phyloP scores from a whole-genome alignment of 2,888 invertebrate genomes.

The Oligia latruncula region DNA sequence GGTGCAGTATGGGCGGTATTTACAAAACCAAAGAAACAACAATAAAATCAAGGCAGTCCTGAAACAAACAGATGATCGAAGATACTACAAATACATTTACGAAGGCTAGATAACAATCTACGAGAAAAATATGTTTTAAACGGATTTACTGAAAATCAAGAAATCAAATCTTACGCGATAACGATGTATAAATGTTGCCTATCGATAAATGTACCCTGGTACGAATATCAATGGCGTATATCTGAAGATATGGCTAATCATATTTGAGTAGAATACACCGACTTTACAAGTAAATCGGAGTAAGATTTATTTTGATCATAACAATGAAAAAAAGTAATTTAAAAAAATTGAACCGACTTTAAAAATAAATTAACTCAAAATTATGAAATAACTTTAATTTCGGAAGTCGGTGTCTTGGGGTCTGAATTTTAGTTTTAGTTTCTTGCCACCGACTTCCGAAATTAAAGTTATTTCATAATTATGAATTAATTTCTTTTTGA shows the following conservation, averaged over 20 bases:
- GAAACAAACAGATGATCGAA: slow-evolving; percentile 19
- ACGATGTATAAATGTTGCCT: slow-evolving; percentile 48
- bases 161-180: slow-evolving; percentile 61
- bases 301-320: slow-evolving; percentile 22
- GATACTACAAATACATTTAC: slow-evolving; percentile 43
- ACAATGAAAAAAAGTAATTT: background rate
- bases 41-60: slow-evolving; percentile 24
- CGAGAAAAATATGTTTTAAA: slow-evolving; percentile 61
- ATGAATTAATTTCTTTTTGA: too few relatives aligned
- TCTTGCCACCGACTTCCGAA: too few relatives aligned
- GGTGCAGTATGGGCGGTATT: background rate
- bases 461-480: too few relatives aligned
- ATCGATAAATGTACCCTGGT: slow-evolving; percentile 42
- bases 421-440: too few relatives aligned
- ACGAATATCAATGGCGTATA: slow-evolving; percentile 22
- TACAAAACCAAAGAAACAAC: slow-evolving; percentile 3
- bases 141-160: slow-evolving; percentile 62
- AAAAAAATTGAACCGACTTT: too few relatives aligned
- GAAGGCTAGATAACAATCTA: slow-evolving; percentile 61
- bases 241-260: slow-evolving; percentile 38
- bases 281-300: slow-evolving; percentile 13
- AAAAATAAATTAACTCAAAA: too few relatives aligned
- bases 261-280: slow-evolving; percentile 17
- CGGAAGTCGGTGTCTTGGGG: too few relatives aligned
- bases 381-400: too few relatives aligned